Base-by-base conservation (phyloP, 2,888 invertebrate genomes). In the Troides aeacus region DNA sequence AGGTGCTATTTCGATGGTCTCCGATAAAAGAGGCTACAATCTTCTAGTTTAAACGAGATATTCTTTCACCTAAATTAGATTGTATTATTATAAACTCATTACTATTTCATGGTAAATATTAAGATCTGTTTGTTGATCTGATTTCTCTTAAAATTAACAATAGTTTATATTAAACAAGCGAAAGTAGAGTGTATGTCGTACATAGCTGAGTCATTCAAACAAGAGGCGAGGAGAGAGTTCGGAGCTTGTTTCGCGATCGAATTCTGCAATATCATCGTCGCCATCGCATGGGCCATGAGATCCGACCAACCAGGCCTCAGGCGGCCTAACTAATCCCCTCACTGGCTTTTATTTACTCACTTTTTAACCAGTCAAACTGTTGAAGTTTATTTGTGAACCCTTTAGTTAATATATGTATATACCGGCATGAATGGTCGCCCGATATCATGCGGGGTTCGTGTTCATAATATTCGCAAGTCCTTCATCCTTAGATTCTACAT, bases 241-340 rank as follows among this genome's bases (percentile, higher is more conserved):
- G 50, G 42, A n/a, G 39, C 17, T 42, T 57, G 71, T 71, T 74
- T 64, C 68, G 72, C 69, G 59, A 71, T 72, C 53, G 67, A 72
- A 77, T 77, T 76, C 76, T 81, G 85, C 85, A 82, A 78, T 79
- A 79, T 87, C 85, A 87, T 83, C 81, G 84, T 81, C 83, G 86
- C 87, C 87, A 87, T 86, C 82, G 79, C 83, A 72, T 21, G 76
- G 74, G 72, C 72, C n/a, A 74, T 82, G 77, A 78, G 72, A 72
- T n/a, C 74, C 82, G 77, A 77, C 88, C 89, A 88, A 88, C 87
- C 89, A 80, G 82, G 75, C 73, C 75, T 72, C 78, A 78, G 78
- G 78, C 76, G 78, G 72, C 72, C 64, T 71, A 78, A 78, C 84
- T 88, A 89, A 90, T 88, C 88, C 88, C 82, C 86, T 79, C 76